phyloP scores from a whole-genome alignment of 2,888 invertebrate species.

The Sylvicola cinctus region DNA sequence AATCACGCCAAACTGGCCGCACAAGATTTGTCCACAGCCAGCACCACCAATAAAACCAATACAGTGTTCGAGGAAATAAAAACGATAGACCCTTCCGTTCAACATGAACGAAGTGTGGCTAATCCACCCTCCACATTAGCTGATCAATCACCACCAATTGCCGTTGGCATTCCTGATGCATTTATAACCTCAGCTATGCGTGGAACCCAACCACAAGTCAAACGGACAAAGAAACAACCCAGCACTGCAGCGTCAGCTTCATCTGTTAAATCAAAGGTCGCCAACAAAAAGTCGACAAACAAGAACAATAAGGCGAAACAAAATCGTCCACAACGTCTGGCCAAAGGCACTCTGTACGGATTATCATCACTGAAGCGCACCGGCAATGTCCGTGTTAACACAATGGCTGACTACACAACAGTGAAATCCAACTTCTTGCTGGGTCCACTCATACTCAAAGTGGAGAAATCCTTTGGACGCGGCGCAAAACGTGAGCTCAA shows the following conservation, averaged over 20 bases:
- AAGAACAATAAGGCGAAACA: conserved; percentile 12
- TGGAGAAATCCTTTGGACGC: conserved; percentile 38
- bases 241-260: conserved; percentile 19
- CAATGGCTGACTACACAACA: conserved; percentile 59
- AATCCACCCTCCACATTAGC: too few relatives aligned
- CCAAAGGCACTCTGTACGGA: conserved; percentile 61
- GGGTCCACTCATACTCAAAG: conserved; percentile 58
- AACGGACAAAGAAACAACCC: conserved; percentile 13
- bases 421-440: conserved; percentile 64
- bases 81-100: too few relatives aligned
- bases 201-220: conserved; percentile 15
- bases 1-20: too few relatives aligned
- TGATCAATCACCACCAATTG: neutral
- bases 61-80: too few relatives aligned
- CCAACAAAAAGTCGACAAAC: conserved; percentile 12
- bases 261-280: conserved; percentile 13
- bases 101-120: too few relatives aligned
- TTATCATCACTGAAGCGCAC: conserved; percentile 55
- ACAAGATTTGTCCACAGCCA: too few relatives aligned
- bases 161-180: conserved; percentile 8
- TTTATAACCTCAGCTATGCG: conserved; percentile 17
- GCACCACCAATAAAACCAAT: too few relatives aligned
- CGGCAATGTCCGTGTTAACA: conserved; percentile 62
- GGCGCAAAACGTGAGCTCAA: conserved; percentile 62
- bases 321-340: conserved; percentile 18